These are phyloP conservation scores for Tetramorium bicarinatum DNA, from an alignment of 2,888 invertebrate species.

Conservation along the genomic window DNA sequence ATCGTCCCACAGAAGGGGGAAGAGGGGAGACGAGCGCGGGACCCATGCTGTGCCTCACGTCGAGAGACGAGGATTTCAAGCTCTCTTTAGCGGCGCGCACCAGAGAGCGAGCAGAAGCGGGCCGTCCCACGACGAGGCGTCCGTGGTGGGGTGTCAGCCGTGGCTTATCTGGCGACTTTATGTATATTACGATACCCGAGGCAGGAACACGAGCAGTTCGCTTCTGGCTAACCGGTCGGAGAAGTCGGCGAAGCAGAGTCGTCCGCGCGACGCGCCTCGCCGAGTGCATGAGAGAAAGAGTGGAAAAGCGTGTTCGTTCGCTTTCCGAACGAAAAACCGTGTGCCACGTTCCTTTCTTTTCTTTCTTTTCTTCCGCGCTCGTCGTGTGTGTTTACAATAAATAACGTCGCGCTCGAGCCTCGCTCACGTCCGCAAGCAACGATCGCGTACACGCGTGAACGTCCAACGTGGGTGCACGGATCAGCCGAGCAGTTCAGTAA, in stretches of 20 bases:
- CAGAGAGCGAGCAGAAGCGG: conserved; percentile 59
- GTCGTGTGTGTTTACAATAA: background rate
- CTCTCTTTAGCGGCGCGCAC: conserved; percentile 47
- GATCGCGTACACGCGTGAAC: conserved; percentile 43
- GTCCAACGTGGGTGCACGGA: conserved; percentile 44
- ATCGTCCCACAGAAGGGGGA: background rate
- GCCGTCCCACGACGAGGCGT: conserved; percentile 72
- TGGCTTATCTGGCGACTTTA: conserved; percentile 83
- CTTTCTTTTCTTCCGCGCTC: background rate
- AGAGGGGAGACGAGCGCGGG: conserved; percentile 24
- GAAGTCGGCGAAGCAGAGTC: conserved; percentile 75
- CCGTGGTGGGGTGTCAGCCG: conserved; percentile 77
- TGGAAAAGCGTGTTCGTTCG: conserved; percentile 63
- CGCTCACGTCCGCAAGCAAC: background rate
- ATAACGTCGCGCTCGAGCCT: conserved; percentile 3
- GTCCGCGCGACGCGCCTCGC: conserved; percentile 56
- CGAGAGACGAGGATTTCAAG: conserved; percentile 44
- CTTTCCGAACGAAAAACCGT: conserved; percentile 23
- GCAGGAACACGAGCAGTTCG: conserved; percentile 83
- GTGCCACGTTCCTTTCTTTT: background rate
- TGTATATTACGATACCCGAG: conserved; percentile 83
- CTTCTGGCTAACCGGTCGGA: conserved; percentile 82
- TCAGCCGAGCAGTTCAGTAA: conserved; percentile 39
- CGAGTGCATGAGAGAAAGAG: conserved; percentile 20
- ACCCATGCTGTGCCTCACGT: conserved; percentile 23